phyloP scores from a whole-genome alignment of 2,113 vertebrate species.

The human region DNA sequence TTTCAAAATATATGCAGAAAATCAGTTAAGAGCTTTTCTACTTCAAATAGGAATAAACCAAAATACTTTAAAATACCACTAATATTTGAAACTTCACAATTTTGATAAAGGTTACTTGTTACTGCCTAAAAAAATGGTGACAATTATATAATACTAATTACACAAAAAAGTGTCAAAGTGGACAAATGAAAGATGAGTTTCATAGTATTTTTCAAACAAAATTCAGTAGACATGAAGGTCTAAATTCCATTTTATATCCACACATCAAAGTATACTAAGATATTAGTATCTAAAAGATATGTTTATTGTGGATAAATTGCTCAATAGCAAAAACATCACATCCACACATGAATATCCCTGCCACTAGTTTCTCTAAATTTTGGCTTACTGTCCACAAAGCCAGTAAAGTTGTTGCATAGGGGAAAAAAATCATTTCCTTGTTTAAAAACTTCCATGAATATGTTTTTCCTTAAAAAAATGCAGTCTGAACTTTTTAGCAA shows the following conservation, averaged over 20 bases:
- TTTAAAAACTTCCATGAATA: neutral
- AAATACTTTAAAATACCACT: slow-evolving; percentile 20
- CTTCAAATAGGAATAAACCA: neutral
- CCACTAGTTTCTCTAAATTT: neutral
- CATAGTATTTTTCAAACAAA: neutral
- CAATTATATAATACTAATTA: neutral
- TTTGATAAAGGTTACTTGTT: neutral
- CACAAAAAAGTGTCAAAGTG: neutral
- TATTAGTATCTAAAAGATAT: neutral
- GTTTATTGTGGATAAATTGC: neutral
- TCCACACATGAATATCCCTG: neutral
- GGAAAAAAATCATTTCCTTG: neutral
- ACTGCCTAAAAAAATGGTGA: neutral
- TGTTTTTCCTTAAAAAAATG: slow-evolving; percentile 10
- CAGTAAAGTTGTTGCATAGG: neutral
- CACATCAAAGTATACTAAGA: neutral
- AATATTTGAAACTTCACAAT: slow-evolving; percentile 11
- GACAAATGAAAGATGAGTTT: neutral
- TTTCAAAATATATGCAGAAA: neutral
- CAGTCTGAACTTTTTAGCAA: neutral
- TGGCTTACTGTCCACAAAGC: neutral
- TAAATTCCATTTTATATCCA: neutral
- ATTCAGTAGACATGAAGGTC: neutral
- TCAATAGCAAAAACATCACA: neutral
- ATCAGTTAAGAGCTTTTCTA: slow-evolving; percentile 18